Conservation (phyloP, 2,797 vertebrate species). For the Sebastes itinus region DNA sequence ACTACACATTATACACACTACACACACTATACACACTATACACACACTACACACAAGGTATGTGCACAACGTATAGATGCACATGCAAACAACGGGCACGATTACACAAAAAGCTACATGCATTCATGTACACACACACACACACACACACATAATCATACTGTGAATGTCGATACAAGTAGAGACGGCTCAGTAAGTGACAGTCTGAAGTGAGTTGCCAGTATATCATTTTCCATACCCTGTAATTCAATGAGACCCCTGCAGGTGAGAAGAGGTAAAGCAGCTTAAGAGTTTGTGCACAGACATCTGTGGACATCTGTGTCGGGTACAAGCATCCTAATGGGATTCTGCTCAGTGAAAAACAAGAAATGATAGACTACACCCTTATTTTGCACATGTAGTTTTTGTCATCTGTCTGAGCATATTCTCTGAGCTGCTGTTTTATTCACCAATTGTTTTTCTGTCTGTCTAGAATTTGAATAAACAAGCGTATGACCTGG, state of each 20-base stretch:
- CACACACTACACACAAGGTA: conserved; percentile 99
- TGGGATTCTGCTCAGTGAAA: background rate
- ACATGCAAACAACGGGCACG: too few relatives aligned
- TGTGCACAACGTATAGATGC: background rate
- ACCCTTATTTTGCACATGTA: background rate
- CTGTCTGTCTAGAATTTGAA: conserved; percentile 91
- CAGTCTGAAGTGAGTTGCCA: conserved; percentile 10
- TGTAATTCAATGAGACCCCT: conserved; percentile 79
- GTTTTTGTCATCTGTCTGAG: background rate
- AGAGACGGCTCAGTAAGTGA: background rate
- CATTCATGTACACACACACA: background rate
- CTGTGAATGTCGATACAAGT: background rate
- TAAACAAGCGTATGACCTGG: conserved; percentile 98
- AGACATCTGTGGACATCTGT: background rate
- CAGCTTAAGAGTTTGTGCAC: conserved; percentile 9
- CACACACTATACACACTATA: too few relatives aligned
- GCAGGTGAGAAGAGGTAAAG: conserved; percentile 60
- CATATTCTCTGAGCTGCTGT: background rate
- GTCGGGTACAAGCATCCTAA: background rate
- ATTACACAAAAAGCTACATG: background rate
- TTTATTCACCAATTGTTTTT: conserved; percentile 8
- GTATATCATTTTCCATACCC: conserved; percentile 41
- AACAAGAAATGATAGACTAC: background rate
- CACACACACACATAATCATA: background rate
- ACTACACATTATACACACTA: too few relatives aligned